phyloP scores from a whole-genome alignment of 2,113 vertebrate species.

The Pampusana beccarii region DNA sequence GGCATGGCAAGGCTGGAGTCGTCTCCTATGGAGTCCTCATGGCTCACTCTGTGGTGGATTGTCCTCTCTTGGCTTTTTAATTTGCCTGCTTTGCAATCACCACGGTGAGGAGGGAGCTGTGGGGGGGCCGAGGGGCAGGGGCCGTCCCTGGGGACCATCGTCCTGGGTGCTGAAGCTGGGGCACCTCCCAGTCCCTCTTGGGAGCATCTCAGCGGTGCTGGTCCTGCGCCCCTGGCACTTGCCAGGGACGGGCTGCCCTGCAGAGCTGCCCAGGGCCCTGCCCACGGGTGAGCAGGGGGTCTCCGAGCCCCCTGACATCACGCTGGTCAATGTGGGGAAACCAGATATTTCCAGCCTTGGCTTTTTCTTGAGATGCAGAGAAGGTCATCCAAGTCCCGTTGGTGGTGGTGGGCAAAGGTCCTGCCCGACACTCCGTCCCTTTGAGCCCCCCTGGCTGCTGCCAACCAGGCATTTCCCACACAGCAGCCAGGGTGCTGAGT shows the following conservation, averaged over 20 bases:
- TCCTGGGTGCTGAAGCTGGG: neutral
- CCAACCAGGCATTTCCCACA: fast-evolving
- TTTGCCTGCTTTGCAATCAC: neutral
- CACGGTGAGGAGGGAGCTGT: neutral
- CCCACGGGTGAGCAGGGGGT: neutral
- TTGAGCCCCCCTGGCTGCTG: fast-evolving
- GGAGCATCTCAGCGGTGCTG: neutral
- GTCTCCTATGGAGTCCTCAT: neutral
- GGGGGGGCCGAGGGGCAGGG: fast-evolving
- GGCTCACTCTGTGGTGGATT: neutral
- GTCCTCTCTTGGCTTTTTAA: neutral
- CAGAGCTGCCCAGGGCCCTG: neutral
- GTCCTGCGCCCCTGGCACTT: fast-evolving
- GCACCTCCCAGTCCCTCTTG: neutral
- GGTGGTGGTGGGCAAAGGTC: neutral
- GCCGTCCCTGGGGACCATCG: fast-evolving
- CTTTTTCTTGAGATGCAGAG: neutral
- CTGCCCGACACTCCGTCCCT: fast-evolving
- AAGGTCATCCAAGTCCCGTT: neutral
- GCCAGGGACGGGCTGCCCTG: neutral
- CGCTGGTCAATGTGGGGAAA: fast-evolving
- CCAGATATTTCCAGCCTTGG: neutral
- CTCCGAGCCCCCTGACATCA: fast-evolving
- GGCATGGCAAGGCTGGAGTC: neutral
- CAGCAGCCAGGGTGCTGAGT: neutral